Base-by-base conservation (phyloP, 2,888 invertebrate genomes). In the Yponomeuta plumbellus region DNA sequence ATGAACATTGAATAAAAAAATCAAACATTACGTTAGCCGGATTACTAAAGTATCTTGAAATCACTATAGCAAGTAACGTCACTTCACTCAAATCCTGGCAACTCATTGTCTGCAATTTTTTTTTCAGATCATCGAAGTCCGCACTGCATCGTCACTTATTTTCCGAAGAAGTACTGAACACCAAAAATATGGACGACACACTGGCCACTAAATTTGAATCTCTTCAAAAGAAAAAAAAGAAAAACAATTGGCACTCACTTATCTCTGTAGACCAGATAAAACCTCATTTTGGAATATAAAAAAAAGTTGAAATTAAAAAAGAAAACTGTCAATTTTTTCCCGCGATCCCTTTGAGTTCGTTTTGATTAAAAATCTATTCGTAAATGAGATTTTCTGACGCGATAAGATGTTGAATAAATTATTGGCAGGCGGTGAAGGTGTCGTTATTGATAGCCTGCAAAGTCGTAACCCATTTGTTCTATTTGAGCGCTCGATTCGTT, bases 231-330 rank as follows among this genome's bases (percentile, higher is more conserved):
- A 34, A 34, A 34, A 34, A 34, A 34, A 34, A 34, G 8, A 34
- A 6, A 34, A 34, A 34, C 8, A 1, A 34, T 4, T 5, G 5
- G 8, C 67, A 76, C 86, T 88, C 78, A 89, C 89, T 85, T 81
- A 77, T 86, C 81, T 72, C 80, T 84, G 77, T 88, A 89, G 70
- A 84, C 74, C 72, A 88, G 76, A 70, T 81, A 86, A 68, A 86
- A 88, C 75, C 80, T 85, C 88, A 88, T 88, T 67, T 69, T 74
- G 75, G 73, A 73, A 73, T 72, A 72, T 66, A 64, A 68, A 68
- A 68, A 70, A 68, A 70, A 66, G 65, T 66, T 57, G 61, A 61
- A 66, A 26, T 40, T 67, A 65, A 69, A 70, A 69, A 71, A 72
- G 69, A 67, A 62, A 11, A 59, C 21, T 52, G 44, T 58, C 1